Percentiles rank a stretch among this genome's conserved stretches.
Conservation (phyloP, 2,113 vertebrate species). For the Lampris megalopsis region DNA sequence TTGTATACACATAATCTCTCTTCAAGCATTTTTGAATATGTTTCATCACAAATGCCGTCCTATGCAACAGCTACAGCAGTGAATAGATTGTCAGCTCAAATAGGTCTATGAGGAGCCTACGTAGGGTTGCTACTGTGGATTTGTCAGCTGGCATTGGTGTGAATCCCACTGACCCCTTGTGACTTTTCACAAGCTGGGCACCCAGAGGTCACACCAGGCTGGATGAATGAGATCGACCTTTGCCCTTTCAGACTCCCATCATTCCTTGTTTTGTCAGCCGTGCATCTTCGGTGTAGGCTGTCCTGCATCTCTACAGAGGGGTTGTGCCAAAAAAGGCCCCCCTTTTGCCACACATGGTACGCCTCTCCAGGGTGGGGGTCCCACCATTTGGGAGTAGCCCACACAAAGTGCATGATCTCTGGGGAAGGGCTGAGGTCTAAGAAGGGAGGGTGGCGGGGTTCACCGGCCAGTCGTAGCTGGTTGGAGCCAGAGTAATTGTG, state of each 20-base stretch:
- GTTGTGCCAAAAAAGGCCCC: constrained; percentile 5
- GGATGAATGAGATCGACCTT: constrained; percentile 77
- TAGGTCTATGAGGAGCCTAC: background rate
- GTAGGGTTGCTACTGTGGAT: constrained; percentile 23
- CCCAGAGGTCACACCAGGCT: constrained; percentile 63
- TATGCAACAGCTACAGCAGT: constrained; percentile 5
- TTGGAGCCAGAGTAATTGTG: background rate
- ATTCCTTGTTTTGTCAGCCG: constrained; percentile 36
- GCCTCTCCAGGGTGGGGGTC: constrained; percentile 16
- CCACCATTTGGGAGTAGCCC: background rate
- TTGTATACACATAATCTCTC: background rate
- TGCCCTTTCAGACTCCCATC: constrained; percentile 64
- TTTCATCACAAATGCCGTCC: background rate
- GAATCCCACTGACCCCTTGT: constrained; percentile 61
- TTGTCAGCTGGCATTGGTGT: constrained; percentile 62
- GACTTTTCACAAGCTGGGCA: constrained; percentile 71
- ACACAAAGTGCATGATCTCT: constrained; percentile 6
- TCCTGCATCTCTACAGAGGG: background rate
- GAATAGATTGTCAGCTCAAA: constrained; percentile 10
- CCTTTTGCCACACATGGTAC: background rate
- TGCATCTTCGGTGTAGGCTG: constrained; percentile 46
- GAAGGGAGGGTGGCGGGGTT: background rate
- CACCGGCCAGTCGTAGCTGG: background rate
- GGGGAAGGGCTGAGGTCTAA: background rate
- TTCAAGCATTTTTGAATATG: background rate